These are phyloP conservation scores for Crocuta crocuta DNA, from an alignment of 2,113 vertebrate species.

Conservation along the genomic window DNA sequence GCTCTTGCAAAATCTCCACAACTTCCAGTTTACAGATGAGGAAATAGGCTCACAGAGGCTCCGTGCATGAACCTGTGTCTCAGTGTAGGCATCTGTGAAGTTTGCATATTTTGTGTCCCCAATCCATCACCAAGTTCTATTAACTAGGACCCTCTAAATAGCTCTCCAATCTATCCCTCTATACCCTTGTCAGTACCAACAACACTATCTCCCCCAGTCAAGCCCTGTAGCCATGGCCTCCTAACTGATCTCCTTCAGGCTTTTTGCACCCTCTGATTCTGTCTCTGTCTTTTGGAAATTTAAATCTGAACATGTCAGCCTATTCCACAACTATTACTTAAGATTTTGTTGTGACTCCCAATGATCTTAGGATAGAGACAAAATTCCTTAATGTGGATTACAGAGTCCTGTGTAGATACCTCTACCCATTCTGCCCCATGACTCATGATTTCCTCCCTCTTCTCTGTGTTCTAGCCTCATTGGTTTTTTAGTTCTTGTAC, in stretches of 20 bases:
- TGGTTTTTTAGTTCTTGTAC: not conserved
- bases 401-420: not conserved
- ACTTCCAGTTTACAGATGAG: not conserved
- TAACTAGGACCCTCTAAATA: constrained; percentile 10
- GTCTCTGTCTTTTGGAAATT: not conserved
- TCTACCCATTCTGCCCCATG: not conserved
- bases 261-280: not conserved
- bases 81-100: not conserved
- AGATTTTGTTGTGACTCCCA: not conserved
- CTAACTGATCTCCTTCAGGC: not conserved
- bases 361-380: not conserved
- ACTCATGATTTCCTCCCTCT: not conserved
- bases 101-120: not conserved
- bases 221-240: not conserved
- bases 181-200: not conserved
- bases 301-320: not conserved
- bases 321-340: not conserved
- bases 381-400: not conserved
- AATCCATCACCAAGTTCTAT: not conserved
- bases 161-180: not conserved
- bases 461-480: not conserved
- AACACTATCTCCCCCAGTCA: not conserved
- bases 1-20: not conserved
- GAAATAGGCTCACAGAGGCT: not conserved
- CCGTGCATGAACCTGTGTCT: not conserved